These are phyloP conservation scores for Cervus canadensis DNA, from an alignment of 2,113 vertebrate genomes.

Conservation along the genomic window DNA sequence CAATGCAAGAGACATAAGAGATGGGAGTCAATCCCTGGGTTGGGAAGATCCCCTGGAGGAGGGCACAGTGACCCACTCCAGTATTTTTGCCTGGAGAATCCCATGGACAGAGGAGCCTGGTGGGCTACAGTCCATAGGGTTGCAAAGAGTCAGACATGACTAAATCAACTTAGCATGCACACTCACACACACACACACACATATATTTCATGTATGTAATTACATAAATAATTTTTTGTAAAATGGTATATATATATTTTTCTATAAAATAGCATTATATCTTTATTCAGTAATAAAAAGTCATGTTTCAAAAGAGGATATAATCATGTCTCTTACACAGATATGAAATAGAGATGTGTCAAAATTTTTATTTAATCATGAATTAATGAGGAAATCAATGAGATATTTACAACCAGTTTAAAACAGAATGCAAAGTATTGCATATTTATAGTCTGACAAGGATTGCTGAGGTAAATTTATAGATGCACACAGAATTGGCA, in stretches of 20 bases:
- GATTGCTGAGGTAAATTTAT: neutral
- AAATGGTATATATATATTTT: neutral
- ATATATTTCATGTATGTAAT: accelerated
- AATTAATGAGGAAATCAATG: neutral
- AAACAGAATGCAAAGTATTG: neutral
- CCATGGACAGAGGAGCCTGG: neutral
- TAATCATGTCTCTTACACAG: neutral
- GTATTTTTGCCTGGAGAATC: neutral
- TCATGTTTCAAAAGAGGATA: neutral
- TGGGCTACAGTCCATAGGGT: neutral
- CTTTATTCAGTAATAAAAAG: neutral
- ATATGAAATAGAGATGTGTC: neutral
- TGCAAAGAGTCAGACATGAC: neutral
- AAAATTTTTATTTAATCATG: neutral
- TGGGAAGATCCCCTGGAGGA: neutral
- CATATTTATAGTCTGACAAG: neutral
- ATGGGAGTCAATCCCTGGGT: neutral
- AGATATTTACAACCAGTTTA: neutral
- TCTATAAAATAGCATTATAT: neutral
- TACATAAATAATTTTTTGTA: neutral
- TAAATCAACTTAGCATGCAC: neutral
- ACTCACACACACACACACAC: neutral
- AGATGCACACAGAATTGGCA: neutral
- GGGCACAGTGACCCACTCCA: neutral
- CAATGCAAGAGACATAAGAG: neutral